Base-by-base conservation (phyloP, 2,113 vertebrate species). In the Hippocampus comes region DNA sequence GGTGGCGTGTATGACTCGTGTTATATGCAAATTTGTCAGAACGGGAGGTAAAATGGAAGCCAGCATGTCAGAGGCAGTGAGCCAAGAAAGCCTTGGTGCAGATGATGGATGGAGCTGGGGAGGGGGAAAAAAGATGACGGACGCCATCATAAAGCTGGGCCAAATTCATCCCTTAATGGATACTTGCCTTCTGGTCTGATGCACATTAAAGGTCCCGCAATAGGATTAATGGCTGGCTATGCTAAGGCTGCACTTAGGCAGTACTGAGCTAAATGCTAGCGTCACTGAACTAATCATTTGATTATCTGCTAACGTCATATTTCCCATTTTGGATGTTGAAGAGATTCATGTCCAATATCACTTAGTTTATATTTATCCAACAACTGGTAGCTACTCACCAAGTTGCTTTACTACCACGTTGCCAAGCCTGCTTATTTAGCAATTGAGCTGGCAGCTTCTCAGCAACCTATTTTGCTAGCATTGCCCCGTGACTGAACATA, bases 11-110 rank as follows among this genome's bases (percentile, higher is more conserved):
- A 77, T 81, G 76, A 82, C 76, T 80, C 74, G 63, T 75, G 72
- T 85, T 88, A 77, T 76, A 86, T 88, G 84, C 79, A 89, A 89
- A 90, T 80, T 67, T 20, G 23, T 70, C 77, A 55, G 78, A 87
- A 82, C 70, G 78, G 79, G 84, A 86, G 82, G 80, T 75, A 70
- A 83, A 87, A 89, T 71, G 59, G 59, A 84, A 88, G 78, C 70
- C 88, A 84, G 84, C 86, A 63, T 86, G 82, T 80, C 78, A 65
- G 68, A 80, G 89, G 87, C 86, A 70, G 25, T 4, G 70, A 73
- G 89, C 87, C 89, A 91, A 90, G 81, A 83, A 86, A 81, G 85
- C 71, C 77, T 74, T 61, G 75, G 56, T 77, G 72, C 67, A 80
- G 80, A 76, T 80, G 76, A 83, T 73, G 57, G 84, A 85, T 74